Percentiles rank a stretch among this genome's conserved stretches.
Conservation (phyloP, 2,888 invertebrate species). For the Amiota communis region DNA sequence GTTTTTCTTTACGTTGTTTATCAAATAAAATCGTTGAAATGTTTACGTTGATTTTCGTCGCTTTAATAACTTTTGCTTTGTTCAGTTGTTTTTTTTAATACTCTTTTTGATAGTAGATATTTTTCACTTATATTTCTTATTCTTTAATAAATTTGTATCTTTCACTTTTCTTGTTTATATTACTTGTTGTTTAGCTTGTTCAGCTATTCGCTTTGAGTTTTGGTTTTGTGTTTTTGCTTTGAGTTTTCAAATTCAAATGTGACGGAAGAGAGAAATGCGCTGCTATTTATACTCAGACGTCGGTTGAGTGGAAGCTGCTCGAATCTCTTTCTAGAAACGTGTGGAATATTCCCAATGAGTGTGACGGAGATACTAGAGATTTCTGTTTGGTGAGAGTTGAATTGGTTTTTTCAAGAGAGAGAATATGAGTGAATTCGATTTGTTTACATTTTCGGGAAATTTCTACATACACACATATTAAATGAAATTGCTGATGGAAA, state of each 20-base stretch:
- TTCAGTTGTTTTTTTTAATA: no score
- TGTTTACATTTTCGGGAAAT: not conserved
- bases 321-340: constrained; percentile 43
- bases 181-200: constrained; percentile 4
- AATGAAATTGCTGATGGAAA: not conserved
- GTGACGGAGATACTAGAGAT: not conserved
- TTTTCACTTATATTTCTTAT: not conserved
- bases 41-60: not conserved
- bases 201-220: constrained; percentile 33
- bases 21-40: not conserved
- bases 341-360: constrained; percentile 30
- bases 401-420: not conserved
- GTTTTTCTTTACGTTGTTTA: not conserved
- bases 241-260: constrained; percentile 54
- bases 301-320: constrained; percentile 50
- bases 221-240: constrained; percentile 41
- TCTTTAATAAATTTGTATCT: no score
- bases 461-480: no score
- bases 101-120: not conserved
- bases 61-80: no score
- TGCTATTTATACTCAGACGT: constrained; percentile 52
- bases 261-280: constrained; percentile 37
- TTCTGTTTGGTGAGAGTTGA: not conserved
- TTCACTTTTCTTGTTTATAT: constrained; percentile 19
- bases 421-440: not conserved